These are phyloP conservation scores for Crotalus viridis DNA, from an alignment of 2,113 vertebrate species.

Conservation along the genomic window DNA sequence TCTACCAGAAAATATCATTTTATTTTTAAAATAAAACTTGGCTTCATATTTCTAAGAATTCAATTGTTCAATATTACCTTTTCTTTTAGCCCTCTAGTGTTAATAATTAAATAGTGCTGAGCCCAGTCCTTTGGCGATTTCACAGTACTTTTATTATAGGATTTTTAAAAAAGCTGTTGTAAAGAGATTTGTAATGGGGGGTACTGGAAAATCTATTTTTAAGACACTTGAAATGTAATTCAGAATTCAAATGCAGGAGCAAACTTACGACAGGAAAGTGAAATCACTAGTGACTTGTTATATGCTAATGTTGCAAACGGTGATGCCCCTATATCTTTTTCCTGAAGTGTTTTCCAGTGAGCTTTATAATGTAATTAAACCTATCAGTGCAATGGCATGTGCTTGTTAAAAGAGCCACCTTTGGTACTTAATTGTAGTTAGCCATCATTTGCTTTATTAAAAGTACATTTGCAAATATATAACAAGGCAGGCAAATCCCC, in stretches of 20 bases:
- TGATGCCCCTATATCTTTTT: conserved; percentile 12
- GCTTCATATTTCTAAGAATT: not conserved
- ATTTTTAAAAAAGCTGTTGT: not conserved
- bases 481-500: conserved; percentile 24
- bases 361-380: conserved; percentile 35
- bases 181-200: not conserved
- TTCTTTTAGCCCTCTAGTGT: conserved; percentile 13
- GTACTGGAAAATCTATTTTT: conserved; percentile 5
- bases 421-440: conserved; percentile 39
- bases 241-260: not conserved
- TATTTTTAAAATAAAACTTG: not conserved
- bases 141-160: not conserved
- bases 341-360: conserved; percentile 21
- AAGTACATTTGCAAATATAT: conserved; percentile 35
- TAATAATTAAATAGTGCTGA: conserved; percentile 7
- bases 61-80: not conserved
- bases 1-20: not conserved
- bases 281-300: conserved; percentile 9
- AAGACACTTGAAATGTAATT: conserved; percentile 9
- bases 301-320: conserved; percentile 14
- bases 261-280: not conserved
- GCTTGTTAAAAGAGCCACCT: conserved; percentile 36
- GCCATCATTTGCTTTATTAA: conserved; percentile 39
- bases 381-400: conserved; percentile 32
- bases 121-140: not conserved